phyloP scores from a whole-genome alignment of 2,113 vertebrate genomes.

The Neolamprologus devosi region DNA sequence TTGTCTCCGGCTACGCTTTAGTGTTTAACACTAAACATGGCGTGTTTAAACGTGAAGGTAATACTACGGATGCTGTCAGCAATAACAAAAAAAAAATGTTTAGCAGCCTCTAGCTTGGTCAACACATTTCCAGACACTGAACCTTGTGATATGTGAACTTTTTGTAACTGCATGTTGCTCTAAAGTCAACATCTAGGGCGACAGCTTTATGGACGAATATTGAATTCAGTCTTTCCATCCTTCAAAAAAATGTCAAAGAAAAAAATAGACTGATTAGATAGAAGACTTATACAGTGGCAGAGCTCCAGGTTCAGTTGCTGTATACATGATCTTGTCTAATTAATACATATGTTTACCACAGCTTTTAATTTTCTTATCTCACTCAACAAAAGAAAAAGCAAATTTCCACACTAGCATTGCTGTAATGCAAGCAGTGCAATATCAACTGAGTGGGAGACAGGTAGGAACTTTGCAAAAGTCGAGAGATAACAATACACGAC shows the following conservation, averaged over 20 bases:
- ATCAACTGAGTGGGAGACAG: background rate
- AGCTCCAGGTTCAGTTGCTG: background rate
- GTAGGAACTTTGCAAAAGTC: background rate
- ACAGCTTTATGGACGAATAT: background rate
- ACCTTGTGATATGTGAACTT: background rate
- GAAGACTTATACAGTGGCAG: background rate
- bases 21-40: background rate
- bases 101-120: background rate
- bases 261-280: background rate
- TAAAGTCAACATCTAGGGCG: background rate
- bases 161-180: background rate
- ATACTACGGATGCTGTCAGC: background rate
- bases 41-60: background rate
- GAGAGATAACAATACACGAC: background rate
- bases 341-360: background rate
- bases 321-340: background rate
- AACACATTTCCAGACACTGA: background rate
- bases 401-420: background rate
- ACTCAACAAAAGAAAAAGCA: background rate
- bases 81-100: background rate
- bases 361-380: background rate
- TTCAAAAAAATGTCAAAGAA: background rate
- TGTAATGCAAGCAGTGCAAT: background rate
- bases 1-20: background rate
- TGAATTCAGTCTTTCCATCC: background rate